Evolutionary conservation across 2,797 vertebrate species (phyloP).

Genomic region (Eidolon dupreanum): DNA sequence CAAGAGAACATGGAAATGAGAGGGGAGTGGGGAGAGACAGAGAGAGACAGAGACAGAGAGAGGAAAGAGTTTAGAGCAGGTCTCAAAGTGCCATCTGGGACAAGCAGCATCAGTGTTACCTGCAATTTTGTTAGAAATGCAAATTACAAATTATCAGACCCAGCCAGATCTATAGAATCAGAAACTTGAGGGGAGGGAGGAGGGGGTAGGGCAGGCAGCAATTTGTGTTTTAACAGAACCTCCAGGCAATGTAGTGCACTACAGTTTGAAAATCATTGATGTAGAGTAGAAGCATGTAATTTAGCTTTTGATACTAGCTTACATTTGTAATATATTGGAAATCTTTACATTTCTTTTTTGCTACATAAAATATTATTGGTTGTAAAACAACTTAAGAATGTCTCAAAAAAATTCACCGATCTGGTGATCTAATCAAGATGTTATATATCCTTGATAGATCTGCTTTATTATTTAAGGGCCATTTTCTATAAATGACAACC

Average conservation of each 20-base stretch:
- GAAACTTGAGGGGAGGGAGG: background rate
- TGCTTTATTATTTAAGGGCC: background rate
- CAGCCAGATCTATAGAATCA: background rate
- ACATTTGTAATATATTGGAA: background rate
- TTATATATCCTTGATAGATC: background rate
- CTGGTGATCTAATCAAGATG: background rate
- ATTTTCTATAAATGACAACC: background rate
- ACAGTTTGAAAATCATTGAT: background rate
- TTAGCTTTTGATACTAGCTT: background rate
- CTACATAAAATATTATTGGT: background rate
- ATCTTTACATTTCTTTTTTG: background rate
- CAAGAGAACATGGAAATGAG: background rate
- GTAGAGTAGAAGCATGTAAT: background rate
- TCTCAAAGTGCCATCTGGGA: background rate
- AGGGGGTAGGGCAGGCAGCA: background rate
- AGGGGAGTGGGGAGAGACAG: rapidly evolving
- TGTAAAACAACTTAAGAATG: background rate
- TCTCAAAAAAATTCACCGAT: background rate
- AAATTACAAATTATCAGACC: background rate
- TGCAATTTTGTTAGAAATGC: background rate
- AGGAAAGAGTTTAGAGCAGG: background rate
- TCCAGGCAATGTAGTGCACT: background rate
- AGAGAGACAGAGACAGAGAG: too few species aligned
- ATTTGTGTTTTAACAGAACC: background rate
- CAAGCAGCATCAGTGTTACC: background rate